Evolutionary conservation across 2,113 vertebrate species (phyloP).

Genomic region (Dromas ardeola): DNA sequence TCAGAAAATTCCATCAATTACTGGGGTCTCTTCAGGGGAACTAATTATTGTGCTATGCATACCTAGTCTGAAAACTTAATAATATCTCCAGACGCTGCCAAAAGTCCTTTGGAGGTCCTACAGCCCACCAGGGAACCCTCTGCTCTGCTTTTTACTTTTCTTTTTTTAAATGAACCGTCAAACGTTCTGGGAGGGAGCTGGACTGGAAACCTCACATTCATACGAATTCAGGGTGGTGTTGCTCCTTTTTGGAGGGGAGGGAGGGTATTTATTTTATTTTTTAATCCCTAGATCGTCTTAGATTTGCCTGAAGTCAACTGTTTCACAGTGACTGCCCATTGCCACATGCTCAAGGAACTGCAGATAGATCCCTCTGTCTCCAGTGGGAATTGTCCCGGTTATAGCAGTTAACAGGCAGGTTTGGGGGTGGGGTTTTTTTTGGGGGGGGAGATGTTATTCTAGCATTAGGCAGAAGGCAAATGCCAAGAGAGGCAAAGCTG

Average conservation of each 20-base stretch:
- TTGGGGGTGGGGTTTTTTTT: background rate
- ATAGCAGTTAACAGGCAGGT: background rate
- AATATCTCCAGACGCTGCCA: slow-evolving; percentile 25
- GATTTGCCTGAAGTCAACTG: background rate
- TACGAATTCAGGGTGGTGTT: background rate
- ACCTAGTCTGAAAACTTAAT: slow-evolving; percentile 49
- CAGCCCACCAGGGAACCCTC: background rate
- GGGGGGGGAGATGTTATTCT: background rate
- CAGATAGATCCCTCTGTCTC: background rate
- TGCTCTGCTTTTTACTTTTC: background rate
- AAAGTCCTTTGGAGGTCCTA: slow-evolving; percentile 39
- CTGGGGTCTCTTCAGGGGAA: slow-evolving; percentile 39
- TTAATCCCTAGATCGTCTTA: background rate
- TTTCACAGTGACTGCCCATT: background rate
- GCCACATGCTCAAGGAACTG: background rate
- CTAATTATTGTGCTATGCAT: slow-evolving; percentile 18
- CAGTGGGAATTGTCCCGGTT: background rate
- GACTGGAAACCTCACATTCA: background rate
- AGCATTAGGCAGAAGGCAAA: background rate
- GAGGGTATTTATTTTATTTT: background rate
- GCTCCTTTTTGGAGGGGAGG: background rate
- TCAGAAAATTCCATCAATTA: slow-evolving; percentile 33
- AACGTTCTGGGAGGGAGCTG: background rate
- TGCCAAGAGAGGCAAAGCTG: background rate
- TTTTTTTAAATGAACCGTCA: background rate